Evolutionary conservation across 2,888 invertebrate species (phyloP), one percentile per base, ranked within the genome.

Genomic region (Dasypolia templi): DNA sequence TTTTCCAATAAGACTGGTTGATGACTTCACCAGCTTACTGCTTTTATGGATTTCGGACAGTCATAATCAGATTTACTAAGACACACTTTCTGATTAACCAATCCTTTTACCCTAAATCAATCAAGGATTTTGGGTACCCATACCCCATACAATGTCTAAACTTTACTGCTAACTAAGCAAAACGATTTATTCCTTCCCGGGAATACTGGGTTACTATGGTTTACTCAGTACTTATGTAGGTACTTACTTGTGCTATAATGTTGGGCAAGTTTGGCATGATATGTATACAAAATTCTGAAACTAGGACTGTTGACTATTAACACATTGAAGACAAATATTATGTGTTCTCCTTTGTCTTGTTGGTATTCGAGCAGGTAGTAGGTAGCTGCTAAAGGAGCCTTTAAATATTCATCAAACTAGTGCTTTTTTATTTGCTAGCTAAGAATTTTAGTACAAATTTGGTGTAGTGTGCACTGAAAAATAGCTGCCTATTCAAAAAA

Each of bases 161-260:
- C 61, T 85, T 87, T 59, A 51, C 62, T 62, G 59, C 64, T 68
- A 79, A 87, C 77, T 82, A 62, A 72, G 64, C 76, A 74, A 84
- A 86, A 79, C 85, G 87, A 85, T 86, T 85, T 82, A 87, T 86
- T 82, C 32, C 44, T 74, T 70, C 73, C 44, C 29, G n/a, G 49
- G 59, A 67, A 69, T 29, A 35, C 49, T 61, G 69, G 19, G 6
- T 12, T 53, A 62, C 22, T 61, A 66, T 29, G 74, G 63, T 55
- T 79, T 66, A 63, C 69, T 42, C 51, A 80, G 65, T 53, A 59
- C 55, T 56, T 46, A 46, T 44, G 22, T 19, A n/a, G 11, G 44
- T 56, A 49, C 49, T 46, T 59, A 49, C 14, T 55, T 64, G 14
- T 29, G 11, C 7, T 72, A 19, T 58, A 79, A 56, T 46, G 32